Evolutionary conservation across 35 echinoderm and acorn worm genomes (phyloP).

Genomic region (Apostichopus parvimensis): DNA sequence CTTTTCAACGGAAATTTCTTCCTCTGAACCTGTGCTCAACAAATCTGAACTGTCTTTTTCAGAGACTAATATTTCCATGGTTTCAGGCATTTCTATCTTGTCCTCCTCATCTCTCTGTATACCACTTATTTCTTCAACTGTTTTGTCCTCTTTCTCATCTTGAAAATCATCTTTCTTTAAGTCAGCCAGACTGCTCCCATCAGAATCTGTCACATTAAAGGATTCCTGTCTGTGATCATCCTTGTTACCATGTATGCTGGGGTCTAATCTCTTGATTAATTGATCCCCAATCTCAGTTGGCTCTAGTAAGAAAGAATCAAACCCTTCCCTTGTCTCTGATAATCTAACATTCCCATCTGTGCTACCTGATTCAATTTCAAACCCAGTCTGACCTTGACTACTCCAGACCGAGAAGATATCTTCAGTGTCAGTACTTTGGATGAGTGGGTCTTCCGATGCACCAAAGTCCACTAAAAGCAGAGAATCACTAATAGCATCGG

Average conservation of each 20-base stretch:
- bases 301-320: too few species aligned
- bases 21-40: neutral
- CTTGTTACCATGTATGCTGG: too few species aligned
- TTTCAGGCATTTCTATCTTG: neutral
- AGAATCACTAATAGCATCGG: neutral
- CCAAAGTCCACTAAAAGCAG: neutral
- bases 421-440: neutral
- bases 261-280: too few species aligned
- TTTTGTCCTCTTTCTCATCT: neutral
- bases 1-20: neutral
- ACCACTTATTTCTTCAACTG: neutral
- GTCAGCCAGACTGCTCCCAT: too few species aligned
- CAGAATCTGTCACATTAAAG: too few species aligned
- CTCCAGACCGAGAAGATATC: neutral
- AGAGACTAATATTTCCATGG: neutral
- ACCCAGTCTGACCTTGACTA: neutral
- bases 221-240: too few species aligned
- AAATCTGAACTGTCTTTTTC: neutral
- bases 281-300: too few species aligned
- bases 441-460: neutral
- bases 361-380: neutral
- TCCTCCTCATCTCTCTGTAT: neutral
- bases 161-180: too few species aligned
- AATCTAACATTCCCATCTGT: neutral
- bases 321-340: too few species aligned